Evolutionary conservation across 2,797 vertebrate genomes (phyloP).

Genomic region (Fundulus diaphanus): DNA sequence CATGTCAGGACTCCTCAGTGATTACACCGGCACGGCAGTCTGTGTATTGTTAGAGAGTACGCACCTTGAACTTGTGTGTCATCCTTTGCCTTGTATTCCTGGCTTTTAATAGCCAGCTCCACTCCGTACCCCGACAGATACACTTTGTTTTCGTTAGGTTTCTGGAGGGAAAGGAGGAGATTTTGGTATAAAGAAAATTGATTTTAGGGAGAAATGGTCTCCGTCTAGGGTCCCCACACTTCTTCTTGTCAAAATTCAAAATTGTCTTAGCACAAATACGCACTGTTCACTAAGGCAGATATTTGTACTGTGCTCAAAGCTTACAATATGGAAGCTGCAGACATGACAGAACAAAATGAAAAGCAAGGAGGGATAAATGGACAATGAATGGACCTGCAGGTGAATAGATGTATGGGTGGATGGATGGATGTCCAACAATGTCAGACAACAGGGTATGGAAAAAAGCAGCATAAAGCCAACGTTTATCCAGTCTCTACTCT

Average conservation of each 20-base stretch:
- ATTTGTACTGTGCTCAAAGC: not conserved
- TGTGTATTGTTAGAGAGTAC: constrained; percentile 12
- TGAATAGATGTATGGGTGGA: not conserved
- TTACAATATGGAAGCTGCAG: not conserved
- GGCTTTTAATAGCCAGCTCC: constrained; percentile 97
- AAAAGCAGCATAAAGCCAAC: not conserved
- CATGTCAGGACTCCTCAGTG: constrained; percentile 42
- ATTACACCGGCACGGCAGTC: constrained; percentile 22
- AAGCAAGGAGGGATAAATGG: not conserved
- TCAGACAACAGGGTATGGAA: not conserved
- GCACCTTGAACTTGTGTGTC: constrained; percentile 99
- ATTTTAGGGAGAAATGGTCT: not conserved
- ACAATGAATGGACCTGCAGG: too few species aligned
- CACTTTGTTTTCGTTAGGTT: constrained; percentile 85
- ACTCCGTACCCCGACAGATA: constrained; percentile 96
- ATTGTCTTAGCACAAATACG: not conserved
- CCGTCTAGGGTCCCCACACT: not conserved
- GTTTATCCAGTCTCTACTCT: not conserved
- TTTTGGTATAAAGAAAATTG: not conserved
- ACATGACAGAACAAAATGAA: not conserved
- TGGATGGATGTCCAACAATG: too few species aligned
- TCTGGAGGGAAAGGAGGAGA: constrained; percentile 71
- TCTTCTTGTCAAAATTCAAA: not conserved
- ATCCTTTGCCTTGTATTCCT: constrained; percentile 99
- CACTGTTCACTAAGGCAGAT: not conserved